Percentiles rank a stretch among this genome's conserved stretches.
Evolutionary conservation across 2,797 vertebrate species (phyloP).

Genomic region (Diplodus puntazzo): DNA sequence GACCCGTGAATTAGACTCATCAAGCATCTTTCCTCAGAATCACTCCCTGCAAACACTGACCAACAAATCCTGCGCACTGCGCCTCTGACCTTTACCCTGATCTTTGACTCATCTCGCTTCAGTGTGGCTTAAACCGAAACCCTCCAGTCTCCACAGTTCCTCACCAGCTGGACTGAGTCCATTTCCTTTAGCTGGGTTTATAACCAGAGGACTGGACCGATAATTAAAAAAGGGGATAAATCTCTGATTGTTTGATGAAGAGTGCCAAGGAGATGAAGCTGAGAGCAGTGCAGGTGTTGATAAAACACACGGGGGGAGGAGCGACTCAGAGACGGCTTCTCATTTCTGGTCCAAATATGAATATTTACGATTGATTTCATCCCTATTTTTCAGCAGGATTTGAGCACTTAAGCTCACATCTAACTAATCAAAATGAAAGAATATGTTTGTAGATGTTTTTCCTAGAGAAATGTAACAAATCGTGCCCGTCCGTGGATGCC

Average conservation of each 20-base stretch:
- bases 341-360: background rate
- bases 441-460: background rate
- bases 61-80: no score
- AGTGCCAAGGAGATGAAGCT: slow-evolving; percentile 3
- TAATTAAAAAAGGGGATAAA: slow-evolving; percentile 20
- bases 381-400: background rate
- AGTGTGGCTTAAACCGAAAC: background rate
- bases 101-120: background rate
- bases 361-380: background rate
- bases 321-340: background rate
- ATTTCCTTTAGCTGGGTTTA: slow-evolving; percentile 5
- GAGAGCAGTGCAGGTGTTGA: slow-evolving; percentile 11
- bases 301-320: background rate
- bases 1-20: no score
- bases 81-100: background rate
- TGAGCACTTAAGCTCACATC: no score
- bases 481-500: background rate
- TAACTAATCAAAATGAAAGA: background rate
- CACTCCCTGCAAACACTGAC: no score
- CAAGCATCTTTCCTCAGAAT: no score
- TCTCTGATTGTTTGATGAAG: slow-evolving; percentile 14
- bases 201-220: background rate
- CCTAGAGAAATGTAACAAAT: background rate
- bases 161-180: background rate
- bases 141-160: background rate